Percentiles rank a stretch among this genome's conserved stretches.
Evolutionary conservation across 2,797 vertebrate genomes (phyloP).

Genomic region (Paratrypauchen microcephalus): DNA sequence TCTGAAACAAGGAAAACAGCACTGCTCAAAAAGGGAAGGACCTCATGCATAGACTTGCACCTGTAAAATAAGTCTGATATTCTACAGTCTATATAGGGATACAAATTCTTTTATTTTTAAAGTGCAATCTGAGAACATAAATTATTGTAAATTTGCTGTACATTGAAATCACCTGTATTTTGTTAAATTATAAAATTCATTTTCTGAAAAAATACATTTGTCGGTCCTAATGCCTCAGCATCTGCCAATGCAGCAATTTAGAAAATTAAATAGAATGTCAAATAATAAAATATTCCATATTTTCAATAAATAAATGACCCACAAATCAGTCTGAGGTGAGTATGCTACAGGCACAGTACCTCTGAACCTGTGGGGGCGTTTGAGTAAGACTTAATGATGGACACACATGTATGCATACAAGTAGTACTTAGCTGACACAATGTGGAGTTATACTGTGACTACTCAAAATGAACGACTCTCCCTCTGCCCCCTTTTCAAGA

Average conservation of each 20-base stretch:
- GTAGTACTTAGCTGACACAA: constrained; percentile 17
- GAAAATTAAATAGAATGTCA: constrained; percentile 33
- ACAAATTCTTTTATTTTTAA: constrained; percentile 27
- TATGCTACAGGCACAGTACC: constrained; percentile 65
- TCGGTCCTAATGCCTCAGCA: constrained; percentile 40
- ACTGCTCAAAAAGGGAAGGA: constrained; percentile 96
- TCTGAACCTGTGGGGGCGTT: constrained; percentile 9
- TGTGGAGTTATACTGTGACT: constrained; percentile 34
- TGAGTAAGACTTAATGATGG: constrained; percentile 18
- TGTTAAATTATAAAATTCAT: constrained; percentile 48
- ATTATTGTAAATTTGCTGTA: constrained; percentile 69
- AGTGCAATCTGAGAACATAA: constrained; percentile 59
- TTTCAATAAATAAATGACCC: background rate
- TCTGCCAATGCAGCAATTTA: constrained; percentile 29
- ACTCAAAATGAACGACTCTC: constrained; percentile 33
- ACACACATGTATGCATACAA: constrained; percentile 40
- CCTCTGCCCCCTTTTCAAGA: constrained; percentile 27
- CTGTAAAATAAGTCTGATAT: constrained; percentile 83
- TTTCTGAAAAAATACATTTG: constrained; percentile 57
- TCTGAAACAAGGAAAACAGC: constrained; percentile 91
- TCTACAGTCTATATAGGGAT: constrained; percentile 50
- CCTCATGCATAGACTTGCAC: constrained; percentile 90
- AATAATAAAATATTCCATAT: constrained; percentile 1
- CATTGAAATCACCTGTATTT: constrained; percentile 64
- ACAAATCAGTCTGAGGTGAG: constrained; percentile 27